Base-by-base conservation (phyloP, 2,888 invertebrate genomes). In the Platycheirus albimanus region DNA sequence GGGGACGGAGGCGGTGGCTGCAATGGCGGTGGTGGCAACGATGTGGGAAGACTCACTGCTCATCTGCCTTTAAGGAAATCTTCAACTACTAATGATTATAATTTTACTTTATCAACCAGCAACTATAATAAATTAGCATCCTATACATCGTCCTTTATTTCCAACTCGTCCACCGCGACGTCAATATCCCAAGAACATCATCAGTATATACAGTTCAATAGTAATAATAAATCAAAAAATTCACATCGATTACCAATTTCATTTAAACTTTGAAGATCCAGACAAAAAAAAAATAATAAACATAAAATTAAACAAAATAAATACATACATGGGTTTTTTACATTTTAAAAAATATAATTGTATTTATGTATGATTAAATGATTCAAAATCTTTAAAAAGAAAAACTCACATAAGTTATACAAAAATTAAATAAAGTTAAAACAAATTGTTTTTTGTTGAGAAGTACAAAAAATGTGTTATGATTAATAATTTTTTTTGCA, bases 381-480 rank as follows among this genome's bases (percentile, higher is more conserved):
- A n/a, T 69, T 77, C 54, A 47, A 83, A 72, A 58, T 67, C 72
- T 72, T 72, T 63, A 49, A 71, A 17, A 64, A 51, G 15, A 56
- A 66, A 51, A 61, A 80, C 66, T 71, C 81, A 81, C 70, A 76
- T 81, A 51, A 78, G 67, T 67, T 77, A 83, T 77, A 83, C 81
- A 77, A 72, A 81, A 67, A 78, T 77, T 77, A 72, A 83, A 77
- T 83, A 83, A 83, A 83, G 72, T 69, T 72, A 58, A 72, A 77
- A 78, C 77, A 83, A 83, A 72, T 77, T 83, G n/a, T 77, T 77
- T 83, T 83, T 83, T 78, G 83, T 83, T 83, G 78, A 83, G 72
- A 78, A 83, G 83, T 78, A 83, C 71, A 83, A 72, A 63, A 19
- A 45, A 13, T 24, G 17, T 69, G 56, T 63, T 17, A n/a, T 69